phyloP scores from a whole-genome alignment of 2,888 invertebrate species.

The Carabus problematicus region DNA sequence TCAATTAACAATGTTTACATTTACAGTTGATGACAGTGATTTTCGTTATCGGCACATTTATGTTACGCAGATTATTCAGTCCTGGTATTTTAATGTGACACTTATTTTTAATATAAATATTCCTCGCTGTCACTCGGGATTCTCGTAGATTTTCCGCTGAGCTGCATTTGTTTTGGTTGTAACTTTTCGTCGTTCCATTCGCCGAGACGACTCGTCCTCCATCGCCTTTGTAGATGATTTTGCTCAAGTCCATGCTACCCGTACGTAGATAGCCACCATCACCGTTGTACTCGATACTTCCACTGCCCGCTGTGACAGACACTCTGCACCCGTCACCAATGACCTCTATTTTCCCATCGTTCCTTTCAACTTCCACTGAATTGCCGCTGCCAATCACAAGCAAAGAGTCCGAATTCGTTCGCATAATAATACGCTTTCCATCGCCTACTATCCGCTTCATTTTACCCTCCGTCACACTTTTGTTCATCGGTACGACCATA shows the following conservation, averaged over 20 bases:
- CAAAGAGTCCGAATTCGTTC: conserved; percentile 31
- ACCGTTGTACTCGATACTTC: conserved; percentile 46
- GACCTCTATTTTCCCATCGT: conserved; percentile 45
- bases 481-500: conserved; percentile 14
- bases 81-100: conserved; percentile 14
- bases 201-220: conserved; percentile 38
- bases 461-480: background rate
- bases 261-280: conserved; percentile 45
- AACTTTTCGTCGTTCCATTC: conserved; percentile 15
- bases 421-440: conserved; percentile 24
- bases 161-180: background rate
- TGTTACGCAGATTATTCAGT: background rate
- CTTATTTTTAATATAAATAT: conserved; percentile 16
- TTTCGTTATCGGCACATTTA: conserved; percentile 21
- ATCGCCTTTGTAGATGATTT: conserved; percentile 45
- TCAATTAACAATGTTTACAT: conserved; percentile 13
- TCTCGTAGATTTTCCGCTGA: background rate
- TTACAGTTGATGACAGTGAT: conserved; percentile 10
- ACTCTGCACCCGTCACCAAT: conserved; percentile 46
- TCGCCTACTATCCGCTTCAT: conserved; percentile 33
- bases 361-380: conserved; percentile 43
- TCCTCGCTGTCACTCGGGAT: background rate
- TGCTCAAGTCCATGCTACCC: conserved; percentile 40
- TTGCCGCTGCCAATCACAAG: conserved; percentile 46
- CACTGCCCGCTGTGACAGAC: conserved; percentile 43